Base-by-base conservation (phyloP, 2,888 invertebrate genomes). In the Monoplex corrugatus region DNA sequence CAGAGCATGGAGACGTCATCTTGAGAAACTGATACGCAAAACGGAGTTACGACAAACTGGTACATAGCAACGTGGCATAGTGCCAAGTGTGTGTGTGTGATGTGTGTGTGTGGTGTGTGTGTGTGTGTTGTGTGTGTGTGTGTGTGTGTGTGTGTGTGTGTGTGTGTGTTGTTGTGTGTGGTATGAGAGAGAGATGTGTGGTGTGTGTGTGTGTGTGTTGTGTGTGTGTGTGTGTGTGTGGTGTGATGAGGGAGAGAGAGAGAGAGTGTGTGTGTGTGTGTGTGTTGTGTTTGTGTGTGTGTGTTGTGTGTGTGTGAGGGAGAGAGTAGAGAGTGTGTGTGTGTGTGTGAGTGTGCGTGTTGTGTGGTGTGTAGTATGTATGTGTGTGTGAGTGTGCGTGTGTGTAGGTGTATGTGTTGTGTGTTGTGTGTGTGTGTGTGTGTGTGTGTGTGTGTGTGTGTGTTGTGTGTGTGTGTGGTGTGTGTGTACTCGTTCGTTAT, bases 251-350 rank as follows among this genome's bases (percentile, higher is more conserved):
- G 16, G 75, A 3, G 75, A 28, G 75, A 28, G 75, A 3, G 75
- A 40, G 75, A 40, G 75, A 3, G 75, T 78, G 75, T 78, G 75
- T 40, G 75, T 78, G 75, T 40, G 38, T 78, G 75, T 78, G 75
- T 40, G 75, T 78, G 75, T 78, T 78, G 75, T 40, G 75, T 19
- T 38, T 40, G 75, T 40, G 75, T 19, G 75, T 19, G 75, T 78
- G 75, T 40, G 75, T 19, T 40, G 38, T 40, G 40, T 19, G 40
- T 3, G 38, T 40, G 19, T 19, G 75, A 19, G 75, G 13, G 40
- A 5, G 75, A 19, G 40, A 19, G 75, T 40, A n/a, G n/a, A n/a
- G 40, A 19, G 75, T 78, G 40, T 78, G 75, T 78, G 19, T 78
- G 75, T 78, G 16, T 8, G 40, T 40, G 3, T 40, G 75, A 63